Evolutionary conservation across 2,113 vertebrate species (phyloP).

Genomic region (Manacus vitellinus): DNA sequence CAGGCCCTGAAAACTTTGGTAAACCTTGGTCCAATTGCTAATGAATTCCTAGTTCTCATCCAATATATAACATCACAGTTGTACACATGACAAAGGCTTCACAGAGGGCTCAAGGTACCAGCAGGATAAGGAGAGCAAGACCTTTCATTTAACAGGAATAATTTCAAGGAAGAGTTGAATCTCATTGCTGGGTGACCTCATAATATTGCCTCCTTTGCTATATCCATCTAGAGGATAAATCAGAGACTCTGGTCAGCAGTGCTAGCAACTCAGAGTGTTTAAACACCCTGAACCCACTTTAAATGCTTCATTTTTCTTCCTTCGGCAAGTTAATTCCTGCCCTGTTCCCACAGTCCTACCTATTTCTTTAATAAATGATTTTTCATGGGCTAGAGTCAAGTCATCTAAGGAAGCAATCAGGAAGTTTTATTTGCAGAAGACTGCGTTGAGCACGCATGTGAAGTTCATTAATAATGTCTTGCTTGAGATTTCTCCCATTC

Average conservation of each 20-base stretch:
- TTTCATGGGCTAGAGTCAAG: not conserved
- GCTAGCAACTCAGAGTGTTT: not conserved
- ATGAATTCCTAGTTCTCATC: constrained; percentile 52
- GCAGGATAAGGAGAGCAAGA: not conserved
- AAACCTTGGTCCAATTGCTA: constrained; percentile 13
- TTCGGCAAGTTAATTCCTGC: not conserved
- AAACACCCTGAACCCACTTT: not conserved
- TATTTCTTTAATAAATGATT: not conserved
- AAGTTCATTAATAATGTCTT: constrained; percentile 44
- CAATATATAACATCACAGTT: constrained; percentile 26
- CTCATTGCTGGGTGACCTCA: not conserved
- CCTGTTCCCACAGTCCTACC: not conserved
- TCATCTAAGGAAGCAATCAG: not conserved
- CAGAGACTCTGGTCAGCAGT: not conserved
- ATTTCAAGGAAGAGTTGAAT: not conserved
- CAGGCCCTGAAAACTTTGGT: not conserved
- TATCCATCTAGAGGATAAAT: not conserved
- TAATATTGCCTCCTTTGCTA: not conserved
- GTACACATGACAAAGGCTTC: not conserved
- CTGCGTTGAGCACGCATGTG: not conserved
- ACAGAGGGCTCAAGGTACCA: not conserved
- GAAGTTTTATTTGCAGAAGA: constrained; percentile 25
- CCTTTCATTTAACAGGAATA: not conserved
- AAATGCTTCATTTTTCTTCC: not conserved
- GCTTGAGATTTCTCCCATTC: constrained; percentile 23